phyloP scores from a whole-genome alignment of 2,113 vertebrate species.

The Equus quagga region DNA sequence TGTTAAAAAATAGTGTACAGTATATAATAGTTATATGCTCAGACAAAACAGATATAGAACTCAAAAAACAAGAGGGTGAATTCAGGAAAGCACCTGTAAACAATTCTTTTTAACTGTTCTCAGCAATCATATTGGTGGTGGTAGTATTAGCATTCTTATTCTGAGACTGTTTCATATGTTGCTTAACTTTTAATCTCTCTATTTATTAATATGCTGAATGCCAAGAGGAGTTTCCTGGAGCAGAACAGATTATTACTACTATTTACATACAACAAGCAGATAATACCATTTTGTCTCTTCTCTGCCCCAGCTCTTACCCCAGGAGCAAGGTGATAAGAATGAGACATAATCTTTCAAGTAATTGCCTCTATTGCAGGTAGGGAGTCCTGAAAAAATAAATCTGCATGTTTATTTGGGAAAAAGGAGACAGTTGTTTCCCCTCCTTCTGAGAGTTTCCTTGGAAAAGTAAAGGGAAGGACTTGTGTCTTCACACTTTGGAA shows the following conservation, averaged over 20 bases:
- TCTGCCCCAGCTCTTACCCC: neutral
- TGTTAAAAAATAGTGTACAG: neutral
- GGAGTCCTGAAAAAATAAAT: neutral
- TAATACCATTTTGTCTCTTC: neutral
- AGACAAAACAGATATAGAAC: neutral
- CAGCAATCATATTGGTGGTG: neutral
- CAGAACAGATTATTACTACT: neutral
- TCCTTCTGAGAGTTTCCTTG: neutral
- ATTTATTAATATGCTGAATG: neutral
- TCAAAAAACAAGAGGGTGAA: neutral
- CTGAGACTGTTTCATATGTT: neutral
- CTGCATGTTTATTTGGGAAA: neutral
- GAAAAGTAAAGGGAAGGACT: constrained; percentile 4
- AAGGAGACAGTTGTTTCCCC: neutral
- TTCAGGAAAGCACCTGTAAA: constrained; percentile 1
- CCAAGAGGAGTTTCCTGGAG: neutral
- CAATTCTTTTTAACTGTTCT: neutral
- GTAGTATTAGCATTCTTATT: neutral
- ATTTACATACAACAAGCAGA: neutral
- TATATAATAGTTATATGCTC: neutral
- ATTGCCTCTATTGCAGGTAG: neutral
- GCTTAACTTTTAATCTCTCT: neutral
- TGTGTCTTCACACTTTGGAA: constrained; percentile 8
- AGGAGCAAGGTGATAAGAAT: constrained; percentile 11
- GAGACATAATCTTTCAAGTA: neutral